These are phyloP conservation scores for Actinernus sp. DNA, from an alignment of 92 coral and sea anemone genomes.

Conservation along the genomic window DNA sequence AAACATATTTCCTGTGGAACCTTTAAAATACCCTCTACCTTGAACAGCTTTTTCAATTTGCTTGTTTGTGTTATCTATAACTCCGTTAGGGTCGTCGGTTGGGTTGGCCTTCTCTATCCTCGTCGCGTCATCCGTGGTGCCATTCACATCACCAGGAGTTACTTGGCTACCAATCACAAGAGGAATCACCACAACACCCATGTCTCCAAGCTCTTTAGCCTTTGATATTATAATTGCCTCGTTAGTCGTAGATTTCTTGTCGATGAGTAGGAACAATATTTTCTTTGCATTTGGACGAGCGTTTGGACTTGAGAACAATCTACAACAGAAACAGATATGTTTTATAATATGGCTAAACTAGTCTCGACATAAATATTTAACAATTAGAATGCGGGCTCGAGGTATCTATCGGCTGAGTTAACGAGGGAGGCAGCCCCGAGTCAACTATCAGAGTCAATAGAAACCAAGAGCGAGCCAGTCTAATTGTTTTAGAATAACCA, in stretches of 20 bases:
- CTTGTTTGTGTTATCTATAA: conserved; percentile 26
- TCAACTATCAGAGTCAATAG: too few species aligned
- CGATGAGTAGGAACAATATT: conserved; percentile 79
- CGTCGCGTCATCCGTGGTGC: conserved; percentile 59
- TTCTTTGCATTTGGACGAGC: conserved; percentile 78
- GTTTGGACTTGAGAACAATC: conserved; percentile 13
- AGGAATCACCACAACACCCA: conserved; percentile 64
- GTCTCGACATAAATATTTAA: too few species aligned
- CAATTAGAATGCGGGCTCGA: too few species aligned
- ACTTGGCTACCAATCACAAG: conserved; percentile 69
- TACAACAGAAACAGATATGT: background rate
- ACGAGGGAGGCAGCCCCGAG: too few species aligned
- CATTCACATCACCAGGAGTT: conserved; percentile 36
- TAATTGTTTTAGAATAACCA: too few species aligned
- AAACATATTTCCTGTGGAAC: too few species aligned
- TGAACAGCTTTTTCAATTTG: conserved; percentile 41
- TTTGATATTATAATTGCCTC: conserved; percentile 25
- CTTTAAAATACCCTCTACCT: too few species aligned
- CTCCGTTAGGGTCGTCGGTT: conserved; percentile 43
- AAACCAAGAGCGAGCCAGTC: too few species aligned
- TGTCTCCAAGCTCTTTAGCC: conserved; percentile 50
- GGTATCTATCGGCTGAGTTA: too few species aligned
- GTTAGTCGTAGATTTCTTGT: conserved; percentile 56
- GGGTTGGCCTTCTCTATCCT: conserved; percentile 51
- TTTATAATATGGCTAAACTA: too few species aligned